Evolutionary conservation across 2,888 invertebrate genomes (phyloP), one percentile per base, ranked within the genome.

Genomic region (Eristalis arbustorum): DNA sequence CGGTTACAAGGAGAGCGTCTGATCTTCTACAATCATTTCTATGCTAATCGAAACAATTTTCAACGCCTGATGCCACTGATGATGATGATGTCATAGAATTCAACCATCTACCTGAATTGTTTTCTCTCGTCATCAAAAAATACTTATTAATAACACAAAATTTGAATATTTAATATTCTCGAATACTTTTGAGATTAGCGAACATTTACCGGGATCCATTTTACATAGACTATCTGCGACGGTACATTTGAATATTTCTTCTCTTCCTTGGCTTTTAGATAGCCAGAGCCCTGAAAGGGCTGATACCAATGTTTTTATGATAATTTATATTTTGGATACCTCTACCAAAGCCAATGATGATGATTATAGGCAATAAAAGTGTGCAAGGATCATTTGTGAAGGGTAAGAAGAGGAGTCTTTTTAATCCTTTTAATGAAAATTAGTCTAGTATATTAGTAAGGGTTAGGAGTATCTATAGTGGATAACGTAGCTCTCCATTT

Each of bases 361-460:
- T 74, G 66, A 67, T 76, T 82, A 82, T 76, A 81, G 76, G 80
- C 76, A 81, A 81, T 77, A 81, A 84, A 84, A 79, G 71, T 40
- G 79, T 80, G 79, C 66, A 75, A 67, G 67, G 84, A 61, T 64
- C 72, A 64, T 64, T 69, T 84, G 49, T 49, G n/a, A 69, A 28
- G 34, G 49, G 69, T 13, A 61, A 42, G 14, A 71, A 31, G 61
- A 40, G 69, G 57, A 59, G 61, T 68, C 13, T 90, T 91, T 75
- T 91, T 91, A 91, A 92, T 91, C 91, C 91, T 90, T 91, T 92
- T 91, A 91, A 91, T 91, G 91, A 91, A 91, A 91, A 91, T 91
- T 91, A 90, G 90, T 90, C 90, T 90, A 66, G 59, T 64, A 18
- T 57, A 61, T 23, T 69, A 37, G n/a, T 40, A 64, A 61, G 42